Evolutionary conservation across 2,888 invertebrate species (phyloP).

Genomic region (Hylaea fasciaria): DNA sequence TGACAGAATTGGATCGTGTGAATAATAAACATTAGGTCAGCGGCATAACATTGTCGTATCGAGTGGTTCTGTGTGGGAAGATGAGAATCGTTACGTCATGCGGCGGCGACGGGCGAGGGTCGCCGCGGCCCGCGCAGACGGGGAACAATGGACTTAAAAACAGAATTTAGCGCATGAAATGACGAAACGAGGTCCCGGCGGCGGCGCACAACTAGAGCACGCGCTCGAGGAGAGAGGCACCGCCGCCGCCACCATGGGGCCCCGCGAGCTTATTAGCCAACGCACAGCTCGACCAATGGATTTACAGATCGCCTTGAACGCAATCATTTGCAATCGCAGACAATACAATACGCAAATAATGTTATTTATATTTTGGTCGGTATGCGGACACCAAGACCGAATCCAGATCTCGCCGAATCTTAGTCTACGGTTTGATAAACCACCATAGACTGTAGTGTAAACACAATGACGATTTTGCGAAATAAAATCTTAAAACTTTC

Average conservation of each 20-base stretch:
- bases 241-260: slow-evolving; percentile 6
- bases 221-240: neutral
- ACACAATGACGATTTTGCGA: neutral
- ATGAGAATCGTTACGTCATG: slow-evolving; percentile 57
- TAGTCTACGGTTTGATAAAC: no score
- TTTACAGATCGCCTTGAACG: slow-evolving; percentile 14
- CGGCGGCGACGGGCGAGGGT: slow-evolving; percentile 45
- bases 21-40: slow-evolving; percentile 69
- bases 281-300: slow-evolving; percentile 2
- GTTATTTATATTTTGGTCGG: neutral
- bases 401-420: neutral
- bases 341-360: neutral
- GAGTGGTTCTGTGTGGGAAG: slow-evolving; percentile 55
- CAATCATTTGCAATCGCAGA: slow-evolving; percentile 7
- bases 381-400: neutral
- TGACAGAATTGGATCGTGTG: slow-evolving; percentile 73
- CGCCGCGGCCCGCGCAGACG: slow-evolving; percentile 44
- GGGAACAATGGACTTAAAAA: slow-evolving; percentile 67
- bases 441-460: no score
- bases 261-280: slow-evolving; percentile 10
- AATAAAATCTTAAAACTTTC: neutral
- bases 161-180: slow-evolving; percentile 72
- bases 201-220: slow-evolving; percentile 35
- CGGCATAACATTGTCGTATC: slow-evolving; percentile 58
- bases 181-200: slow-evolving; percentile 68